Base-by-base conservation (phyloP, 2,888 invertebrate species). In the Lithophane leautieri region DNA sequence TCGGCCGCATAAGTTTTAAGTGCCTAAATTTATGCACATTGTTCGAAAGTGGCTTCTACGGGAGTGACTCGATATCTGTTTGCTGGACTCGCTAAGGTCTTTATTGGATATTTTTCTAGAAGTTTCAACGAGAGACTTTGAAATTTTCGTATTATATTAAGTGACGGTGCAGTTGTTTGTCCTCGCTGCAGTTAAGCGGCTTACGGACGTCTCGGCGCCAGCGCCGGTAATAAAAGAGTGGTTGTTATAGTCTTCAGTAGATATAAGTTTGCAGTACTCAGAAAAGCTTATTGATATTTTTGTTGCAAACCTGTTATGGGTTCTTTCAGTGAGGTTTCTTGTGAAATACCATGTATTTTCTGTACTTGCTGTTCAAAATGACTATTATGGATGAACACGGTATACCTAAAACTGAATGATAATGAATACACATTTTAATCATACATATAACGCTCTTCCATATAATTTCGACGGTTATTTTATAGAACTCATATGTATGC, bases 11-110 rank as follows among this genome's bases (percentile, higher is more conserved):
- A 87, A 89, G 86, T 88, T 89, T 82, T 75, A 84, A 89, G 86
- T 83, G 85, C 73, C 78, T 79, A 80, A 90, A 90, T 88, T 87
- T 89, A 89, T 89, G 88, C 86, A 89, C 86, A 85, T 82, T 86
- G 88, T 88, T 88, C 85, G 78, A 82, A 84, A 88, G 81, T 86
- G 72, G 80, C 81, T 82, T 74, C 72, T n/a, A 83, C 68, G 66
- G 65, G 73, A 83, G 70, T 72, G 60, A 73, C 70, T 78, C 22
- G 25, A 34, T 82, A 82, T 82, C 76, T 81, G 73, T 87, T 87
- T 81, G 68, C 76, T 42, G 60, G 77, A 69, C 22, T 73, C 70
- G 28, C 73, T 67, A 73, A 73, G 56, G 76, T 63, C 70, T 77
- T 77, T 73, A 81, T 74, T 73, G 75, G 58, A 62, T 58, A 62